Evolutionary conservation across 2,888 invertebrate species (phyloP), one percentile per base, ranked within the genome.

Genomic region (Drosophila buzzatii): DNA sequence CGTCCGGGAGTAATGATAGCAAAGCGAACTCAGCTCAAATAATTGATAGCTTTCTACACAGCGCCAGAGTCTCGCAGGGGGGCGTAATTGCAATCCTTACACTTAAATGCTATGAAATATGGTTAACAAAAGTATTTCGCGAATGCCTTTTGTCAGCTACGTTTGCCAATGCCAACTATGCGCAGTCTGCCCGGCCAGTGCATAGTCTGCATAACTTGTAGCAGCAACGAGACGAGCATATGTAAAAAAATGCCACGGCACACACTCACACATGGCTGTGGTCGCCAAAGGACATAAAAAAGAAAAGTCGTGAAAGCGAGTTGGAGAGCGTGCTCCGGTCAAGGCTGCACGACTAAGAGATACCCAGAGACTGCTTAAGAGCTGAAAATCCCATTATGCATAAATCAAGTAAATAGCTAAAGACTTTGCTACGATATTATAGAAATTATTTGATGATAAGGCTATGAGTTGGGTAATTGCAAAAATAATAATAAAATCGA

Each of bases 221-320:
- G 70, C 74, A 69, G 76, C 75, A 83, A 86, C 89, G 73, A 84
- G 90, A 85, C 85, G 76, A 86, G 83, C 83, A 85, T 90, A 90
- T 87, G 85, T 85, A 87, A 71, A 73, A 71, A 74, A 65, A 76
- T 70, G 70, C 53, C 72, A 35, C 27, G 35, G 18, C 56, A 61
- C 39, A 51, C 60, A 57, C 56, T 41, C 63, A 67, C 52, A 61
- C 67, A 68, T 56, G 70, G 74, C 60, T 84, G 84, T 77, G 89
- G 84, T 70, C 70, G 84, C 81, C 83, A 78, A 58, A 59, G 67
- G 55, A 61, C 64, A 60, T 69, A 71, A 84, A 70, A 70, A 71
- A 20, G 37, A 56, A 37, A 39, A 51, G 57, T 20, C 37, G 20
- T 39, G 53, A 51, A 41, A n/a, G 6, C 41, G 14, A 41, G 41